These are phyloP conservation scores for Cyprinodon brontotheroides DNA, from an alignment of 2,113 vertebrate genomes.

Conservation along the genomic window DNA sequence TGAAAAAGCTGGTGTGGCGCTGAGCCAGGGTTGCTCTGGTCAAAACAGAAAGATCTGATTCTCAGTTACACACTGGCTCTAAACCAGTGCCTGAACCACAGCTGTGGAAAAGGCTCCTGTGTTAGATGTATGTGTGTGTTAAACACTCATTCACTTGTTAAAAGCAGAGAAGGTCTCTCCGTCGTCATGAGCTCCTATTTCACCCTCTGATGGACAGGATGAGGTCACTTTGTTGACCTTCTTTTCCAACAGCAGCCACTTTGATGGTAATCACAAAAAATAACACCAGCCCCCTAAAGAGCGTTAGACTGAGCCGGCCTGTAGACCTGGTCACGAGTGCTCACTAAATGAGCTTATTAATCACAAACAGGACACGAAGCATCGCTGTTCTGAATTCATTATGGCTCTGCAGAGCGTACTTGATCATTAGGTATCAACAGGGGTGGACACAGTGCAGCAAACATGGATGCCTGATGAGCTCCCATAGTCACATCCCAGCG, in stretches of 20 bases:
- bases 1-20: background rate
- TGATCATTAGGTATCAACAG: conserved; percentile 31
- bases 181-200: conserved; percentile 57
- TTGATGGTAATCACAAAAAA: conserved; percentile 82
- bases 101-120: background rate
- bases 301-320: conserved; percentile 47
- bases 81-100: background rate
- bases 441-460: conserved; percentile 30
- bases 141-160: conserved; percentile 41
- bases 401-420: conserved; percentile 29
- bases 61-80: background rate
- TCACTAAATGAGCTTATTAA: conserved; percentile 65
- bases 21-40: background rate
- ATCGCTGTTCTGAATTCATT: conserved; percentile 52
- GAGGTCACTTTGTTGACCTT: conserved; percentile 76
- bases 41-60: background rate
- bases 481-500: conserved; percentile 16
- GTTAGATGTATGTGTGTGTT: conserved; percentile 3
- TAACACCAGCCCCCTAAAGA: conserved; percentile 79
- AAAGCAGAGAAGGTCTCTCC: conserved; percentile 60
- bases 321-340: conserved; percentile 56
- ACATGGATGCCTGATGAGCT: conserved; percentile 19
- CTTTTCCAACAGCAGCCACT: conserved; percentile 77
- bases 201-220: conserved; percentile 74
- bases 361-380: conserved; percentile 55